Evolutionary conservation across 2,113 vertebrate genomes (phyloP).

Genomic region (Gavia stellata): DNA sequence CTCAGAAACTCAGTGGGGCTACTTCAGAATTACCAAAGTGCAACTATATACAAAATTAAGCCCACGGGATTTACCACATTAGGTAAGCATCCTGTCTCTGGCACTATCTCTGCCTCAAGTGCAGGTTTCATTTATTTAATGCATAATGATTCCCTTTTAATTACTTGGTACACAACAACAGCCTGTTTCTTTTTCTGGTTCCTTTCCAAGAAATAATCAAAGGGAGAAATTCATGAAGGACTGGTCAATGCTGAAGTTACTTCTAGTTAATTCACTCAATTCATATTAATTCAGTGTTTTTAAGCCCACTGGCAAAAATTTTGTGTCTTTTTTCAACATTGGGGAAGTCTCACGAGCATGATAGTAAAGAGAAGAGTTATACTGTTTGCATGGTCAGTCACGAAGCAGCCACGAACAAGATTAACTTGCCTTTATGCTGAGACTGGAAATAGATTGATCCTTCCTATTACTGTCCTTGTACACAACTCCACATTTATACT

Average conservation of each 20-base stretch:
- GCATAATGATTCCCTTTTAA: not conserved
- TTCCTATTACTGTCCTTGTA: not conserved
- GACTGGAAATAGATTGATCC: not conserved
- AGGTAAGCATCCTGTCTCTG: not conserved
- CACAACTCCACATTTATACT: not conserved
- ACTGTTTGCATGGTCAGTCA: not conserved
- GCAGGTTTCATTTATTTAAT: not conserved
- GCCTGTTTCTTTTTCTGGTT: not conserved
- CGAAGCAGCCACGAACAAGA: not conserved
- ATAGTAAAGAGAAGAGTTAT: not conserved
- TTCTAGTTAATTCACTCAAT: not conserved
- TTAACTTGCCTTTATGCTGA: not conserved
- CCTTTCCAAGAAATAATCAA: not conserved
- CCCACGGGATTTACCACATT: not conserved
- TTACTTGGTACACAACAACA: not conserved
- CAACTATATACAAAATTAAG: not conserved
- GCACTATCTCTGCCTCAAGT: not conserved
- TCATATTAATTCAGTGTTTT: not conserved
- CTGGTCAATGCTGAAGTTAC: not conserved
- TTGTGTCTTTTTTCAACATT: not conserved
- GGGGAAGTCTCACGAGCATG: not conserved
- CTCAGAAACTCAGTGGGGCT: not conserved
- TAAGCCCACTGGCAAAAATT: not conserved
- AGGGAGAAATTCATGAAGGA: not conserved
- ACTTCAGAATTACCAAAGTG: not conserved